Evolutionary conservation across 2,113 vertebrate species (phyloP).

Genomic region (Murina feae): DNA sequence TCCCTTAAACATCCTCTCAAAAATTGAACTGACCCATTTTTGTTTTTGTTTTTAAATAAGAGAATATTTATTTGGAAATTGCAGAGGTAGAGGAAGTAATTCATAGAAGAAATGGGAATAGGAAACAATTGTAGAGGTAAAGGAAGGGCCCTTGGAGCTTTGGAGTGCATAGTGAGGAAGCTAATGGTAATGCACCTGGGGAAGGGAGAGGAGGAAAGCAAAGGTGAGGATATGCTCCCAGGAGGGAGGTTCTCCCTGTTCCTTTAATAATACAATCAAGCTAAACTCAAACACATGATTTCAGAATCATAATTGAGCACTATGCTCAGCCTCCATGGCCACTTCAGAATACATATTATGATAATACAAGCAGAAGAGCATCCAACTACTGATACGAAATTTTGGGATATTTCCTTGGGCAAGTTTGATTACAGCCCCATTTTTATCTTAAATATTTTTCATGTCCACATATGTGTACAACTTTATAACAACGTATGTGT

Average conservation of each 20-base stretch:
- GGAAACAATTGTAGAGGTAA: too few relatives aligned
- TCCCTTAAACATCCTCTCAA: too few relatives aligned
- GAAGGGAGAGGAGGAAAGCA: too few relatives aligned
- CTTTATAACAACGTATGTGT: neutral
- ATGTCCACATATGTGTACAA: neutral
- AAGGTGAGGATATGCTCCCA: too few relatives aligned
- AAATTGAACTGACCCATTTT: too few relatives aligned
- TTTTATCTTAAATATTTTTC: slow-evolving; percentile 1
- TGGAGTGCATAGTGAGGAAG: too few relatives aligned
- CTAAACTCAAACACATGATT: neutral
- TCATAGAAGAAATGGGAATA: too few relatives aligned
- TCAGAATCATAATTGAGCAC: neutral
- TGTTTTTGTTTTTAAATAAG: too few relatives aligned
- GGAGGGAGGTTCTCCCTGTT: neutral
- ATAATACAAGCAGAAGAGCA: neutral
- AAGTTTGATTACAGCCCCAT: neutral
- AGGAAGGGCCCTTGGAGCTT: too few relatives aligned
- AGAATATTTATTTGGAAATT: too few relatives aligned
- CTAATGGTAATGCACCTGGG: too few relatives aligned
- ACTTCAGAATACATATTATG: neutral
- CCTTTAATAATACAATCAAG: neutral
- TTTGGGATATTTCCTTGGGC: neutral
- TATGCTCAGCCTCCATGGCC: neutral
- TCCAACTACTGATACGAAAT: neutral
- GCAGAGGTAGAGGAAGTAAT: too few relatives aligned